phyloP scores from a whole-genome alignment of 2,113 vertebrate species.

The Neopipo cinnamomea region DNA sequence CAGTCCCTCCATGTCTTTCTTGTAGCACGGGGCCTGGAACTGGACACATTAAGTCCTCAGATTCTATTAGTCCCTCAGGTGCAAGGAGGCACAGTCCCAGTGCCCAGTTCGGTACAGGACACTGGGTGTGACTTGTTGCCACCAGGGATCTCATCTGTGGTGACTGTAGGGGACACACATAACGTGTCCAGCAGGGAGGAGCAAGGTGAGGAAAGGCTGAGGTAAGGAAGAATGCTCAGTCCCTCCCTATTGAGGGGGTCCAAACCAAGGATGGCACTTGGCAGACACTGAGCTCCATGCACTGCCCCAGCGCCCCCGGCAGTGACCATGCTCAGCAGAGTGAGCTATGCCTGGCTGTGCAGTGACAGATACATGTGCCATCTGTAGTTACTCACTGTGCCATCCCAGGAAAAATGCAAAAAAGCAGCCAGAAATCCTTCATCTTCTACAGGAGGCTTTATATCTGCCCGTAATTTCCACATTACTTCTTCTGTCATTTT shows the following conservation, averaged over 20 bases:
- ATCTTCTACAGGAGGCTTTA: neutral
- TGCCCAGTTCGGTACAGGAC: neutral
- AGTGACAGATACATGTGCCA: neutral
- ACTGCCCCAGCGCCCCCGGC: neutral
- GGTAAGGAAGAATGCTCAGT: neutral
- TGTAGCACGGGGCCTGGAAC: neutral
- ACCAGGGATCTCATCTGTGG: neutral
- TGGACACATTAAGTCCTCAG: neutral
- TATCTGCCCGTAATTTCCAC: neutral
- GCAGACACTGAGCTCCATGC: fast-evolving
- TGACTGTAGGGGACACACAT: no score
- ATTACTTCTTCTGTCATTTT: neutral
- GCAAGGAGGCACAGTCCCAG: neutral
- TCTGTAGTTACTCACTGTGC: neutral
- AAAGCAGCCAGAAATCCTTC: neutral
- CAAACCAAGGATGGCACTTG: fast-evolving
- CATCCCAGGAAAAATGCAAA: neutral
- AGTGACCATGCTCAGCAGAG: neutral
- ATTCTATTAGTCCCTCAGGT: neutral
- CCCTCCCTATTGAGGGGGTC: neutral
- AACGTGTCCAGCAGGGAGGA: neutral
- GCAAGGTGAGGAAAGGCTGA: neutral
- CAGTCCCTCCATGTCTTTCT: neutral
- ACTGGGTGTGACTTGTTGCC: neutral
- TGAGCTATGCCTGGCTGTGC: neutral